Conservation (phyloP, 1,140 invertebrate species). For the Solenopsis fugax region DNA sequence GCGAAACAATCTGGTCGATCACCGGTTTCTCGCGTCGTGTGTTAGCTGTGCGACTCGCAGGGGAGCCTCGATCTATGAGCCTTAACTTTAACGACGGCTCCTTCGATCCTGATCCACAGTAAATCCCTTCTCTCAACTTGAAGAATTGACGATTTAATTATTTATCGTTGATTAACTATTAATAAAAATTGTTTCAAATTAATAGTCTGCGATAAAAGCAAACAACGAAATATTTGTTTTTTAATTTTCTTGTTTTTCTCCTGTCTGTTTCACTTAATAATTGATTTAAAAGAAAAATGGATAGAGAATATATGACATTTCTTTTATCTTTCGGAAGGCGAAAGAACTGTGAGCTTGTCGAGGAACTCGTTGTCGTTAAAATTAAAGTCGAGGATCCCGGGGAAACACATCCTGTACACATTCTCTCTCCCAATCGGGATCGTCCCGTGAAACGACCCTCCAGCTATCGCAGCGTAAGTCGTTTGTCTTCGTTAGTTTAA, state of each 20-base stretch:
- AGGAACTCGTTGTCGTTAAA: conserved; percentile 8
- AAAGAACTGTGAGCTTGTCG: neutral
- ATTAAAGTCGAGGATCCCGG: conserved; percentile 17
- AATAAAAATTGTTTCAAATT: neutral
- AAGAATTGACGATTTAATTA: neutral
- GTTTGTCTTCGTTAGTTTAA: conserved; percentile 48
- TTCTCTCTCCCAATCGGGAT: conserved; percentile 33
- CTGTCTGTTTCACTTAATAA: conserved; percentile 13
- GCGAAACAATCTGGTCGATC: conserved; percentile 43
- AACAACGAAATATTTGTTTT: neutral
- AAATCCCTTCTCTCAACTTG: neutral
- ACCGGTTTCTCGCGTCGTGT: conserved; percentile 26
- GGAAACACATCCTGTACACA: conserved; percentile 19
- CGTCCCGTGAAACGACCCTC: conserved; percentile 58
- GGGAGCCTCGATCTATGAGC: neutral
- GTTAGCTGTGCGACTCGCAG: conserved; percentile 37
- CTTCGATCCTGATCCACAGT: neutral
- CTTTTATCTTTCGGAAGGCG: neutral
- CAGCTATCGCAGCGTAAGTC: conserved; percentile 45
- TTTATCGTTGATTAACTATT: neutral
- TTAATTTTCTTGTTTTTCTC: neutral
- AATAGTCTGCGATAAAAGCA: neutral
- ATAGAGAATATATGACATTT: neutral
- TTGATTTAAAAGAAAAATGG: neutral
- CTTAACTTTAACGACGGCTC: neutral